phyloP scores from a whole-genome alignment of 2,888 invertebrate genomes.

The Xanthia togata region DNA sequence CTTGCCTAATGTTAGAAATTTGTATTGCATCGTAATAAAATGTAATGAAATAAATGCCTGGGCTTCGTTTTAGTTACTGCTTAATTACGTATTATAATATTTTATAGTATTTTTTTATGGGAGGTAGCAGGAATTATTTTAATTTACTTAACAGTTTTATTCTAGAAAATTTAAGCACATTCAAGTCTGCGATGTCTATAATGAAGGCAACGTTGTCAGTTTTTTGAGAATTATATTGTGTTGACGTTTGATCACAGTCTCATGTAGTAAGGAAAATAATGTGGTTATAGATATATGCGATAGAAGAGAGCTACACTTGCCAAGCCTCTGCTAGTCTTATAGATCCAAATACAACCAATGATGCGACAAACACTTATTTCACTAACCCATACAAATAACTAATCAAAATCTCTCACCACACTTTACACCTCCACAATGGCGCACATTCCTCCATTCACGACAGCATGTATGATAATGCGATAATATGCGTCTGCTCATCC shows the following conservation, averaged over 20 bases:
- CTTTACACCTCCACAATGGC: background rate
- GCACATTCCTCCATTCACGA: conserved; percentile 42
- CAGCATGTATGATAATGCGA: conserved; percentile 31
- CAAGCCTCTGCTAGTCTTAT: background rate
- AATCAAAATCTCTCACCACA: background rate
- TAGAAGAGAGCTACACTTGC: background rate
- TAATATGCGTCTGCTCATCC: conserved; percentile 43
- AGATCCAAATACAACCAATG: background rate
- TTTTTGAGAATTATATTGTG: conserved; percentile 1
- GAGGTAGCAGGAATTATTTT: background rate
- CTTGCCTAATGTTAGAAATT: conserved; percentile 45
- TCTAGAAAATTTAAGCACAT: background rate
- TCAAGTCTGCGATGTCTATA: background rate
- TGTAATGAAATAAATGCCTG: conserved; percentile 33
- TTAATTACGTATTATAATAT: background rate
- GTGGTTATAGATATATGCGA: background rate
- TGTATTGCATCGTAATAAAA: conserved; percentile 24
- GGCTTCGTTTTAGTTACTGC: conserved; percentile 1
- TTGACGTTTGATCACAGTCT: background rate
- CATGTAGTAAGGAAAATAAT: background rate
- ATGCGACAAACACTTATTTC: background rate
- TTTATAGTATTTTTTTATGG: too few species aligned
- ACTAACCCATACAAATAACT: background rate
- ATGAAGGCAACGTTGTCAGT: background rate
- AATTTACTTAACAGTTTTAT: background rate